Evolutionary conservation across 1,140 invertebrate species (phyloP).

Genomic region (Ceratina australensis): DNA sequence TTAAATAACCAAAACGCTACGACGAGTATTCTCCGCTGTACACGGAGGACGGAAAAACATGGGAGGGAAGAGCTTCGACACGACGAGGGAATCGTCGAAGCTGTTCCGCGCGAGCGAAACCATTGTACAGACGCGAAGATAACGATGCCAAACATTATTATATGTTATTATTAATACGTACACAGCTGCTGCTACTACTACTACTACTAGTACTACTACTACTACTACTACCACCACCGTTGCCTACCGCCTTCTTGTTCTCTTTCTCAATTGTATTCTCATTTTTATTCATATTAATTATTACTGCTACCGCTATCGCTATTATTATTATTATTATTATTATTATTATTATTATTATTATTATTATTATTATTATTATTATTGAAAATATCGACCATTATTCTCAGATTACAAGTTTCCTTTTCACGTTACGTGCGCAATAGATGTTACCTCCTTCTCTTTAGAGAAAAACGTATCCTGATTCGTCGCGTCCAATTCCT

Average conservation of each 20-base stretch:
- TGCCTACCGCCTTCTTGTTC: slow-evolving; percentile 57
- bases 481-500: neutral
- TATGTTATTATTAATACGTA: slow-evolving; percentile 67
- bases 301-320: slow-evolving; percentile 58
- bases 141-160: slow-evolving; percentile 77
- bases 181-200: slow-evolving; percentile 41
- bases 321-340: slow-evolving; percentile 58
- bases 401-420: slow-evolving; percentile 68
- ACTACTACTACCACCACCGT: too few relatives aligned
- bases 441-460: slow-evolving; percentile 50
- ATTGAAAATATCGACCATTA: slow-evolving; percentile 62
- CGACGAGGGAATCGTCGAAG: slow-evolving; percentile 31
- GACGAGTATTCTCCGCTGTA: slow-evolving; percentile 5
- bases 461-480: neutral
- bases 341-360: slow-evolving; percentile 59
- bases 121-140: slow-evolving; percentile 74
- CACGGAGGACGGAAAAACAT: neutral
- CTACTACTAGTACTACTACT: too few relatives aligned
- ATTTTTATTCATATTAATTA: slow-evolving; percentile 55
- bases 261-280: slow-evolving; percentile 38
- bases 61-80: neutral
- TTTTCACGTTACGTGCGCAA: slow-evolving; percentile 64
- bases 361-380: slow-evolving; percentile 58
- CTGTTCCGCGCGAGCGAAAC: slow-evolving; percentile 32
- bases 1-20: slow-evolving; percentile 32